Evolutionary conservation across 1,140 invertebrate species (phyloP), one percentile per base, ranked within the genome.

Genomic region (Sipha flava): DNA sequence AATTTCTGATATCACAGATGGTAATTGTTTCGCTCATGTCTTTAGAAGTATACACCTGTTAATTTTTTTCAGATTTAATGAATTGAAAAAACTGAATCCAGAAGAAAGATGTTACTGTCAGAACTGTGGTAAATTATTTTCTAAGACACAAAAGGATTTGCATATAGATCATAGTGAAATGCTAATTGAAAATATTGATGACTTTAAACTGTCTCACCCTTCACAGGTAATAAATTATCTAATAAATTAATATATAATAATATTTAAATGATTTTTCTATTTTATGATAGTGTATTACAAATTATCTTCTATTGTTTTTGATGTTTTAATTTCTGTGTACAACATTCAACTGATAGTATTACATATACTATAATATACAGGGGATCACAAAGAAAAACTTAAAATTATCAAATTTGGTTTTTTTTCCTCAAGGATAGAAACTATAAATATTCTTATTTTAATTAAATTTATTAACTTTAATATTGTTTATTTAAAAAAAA

Each of bases 161-260:
- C 73, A 77, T 23, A 26, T 16, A 10, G 52, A 77, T 4, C 73
- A 77, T 29, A 26, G 14, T 57, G 73, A 77, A 57, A 23, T 77
- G 29, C 7, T 77, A 9, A 21, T 29, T 40, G 73, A 59, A 23
- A 59, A 59, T 40, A 77, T 77, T 18, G 18, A 77, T 43, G 52
- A 77, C n/a, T 54, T 57, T 18, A 77, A 77, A 40, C 18, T 77
- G 47, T 77, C 52, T 59, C 52, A 26, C n/a, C 73, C 73, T 37
- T 77, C 73, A 40, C 73, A 77, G 23, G 73, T 77, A 43, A 1
- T 57, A 23, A n/a, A n/a, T n/a, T n/a, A n/a, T n/a, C n/a, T n/a
- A n/a, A n/a, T n/a, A n/a, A n/a, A n/a, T n/a, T n/a, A n/a, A 29
- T 59, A 21, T 9, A 7, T 52, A 16, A 9, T 52, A 52, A 7